Evolutionary conservation across 2,888 invertebrate genomes (phyloP), one percentile per base, ranked within the genome.

Genomic region (Parnassius orleans): DNA sequence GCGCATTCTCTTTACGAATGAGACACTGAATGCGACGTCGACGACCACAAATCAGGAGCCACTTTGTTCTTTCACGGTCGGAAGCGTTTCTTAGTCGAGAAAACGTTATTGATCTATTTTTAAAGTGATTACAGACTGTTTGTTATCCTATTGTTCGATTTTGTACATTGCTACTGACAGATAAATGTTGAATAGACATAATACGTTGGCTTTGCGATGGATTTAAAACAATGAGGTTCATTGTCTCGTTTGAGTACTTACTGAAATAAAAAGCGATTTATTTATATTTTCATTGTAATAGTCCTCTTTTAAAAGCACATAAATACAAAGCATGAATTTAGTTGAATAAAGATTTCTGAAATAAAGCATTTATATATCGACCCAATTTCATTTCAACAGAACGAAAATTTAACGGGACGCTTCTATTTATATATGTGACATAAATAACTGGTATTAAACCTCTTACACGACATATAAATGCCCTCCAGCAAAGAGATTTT

Each of bases 21-120:
- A 80, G 81, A 79, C 77, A 76, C 75, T 79, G 79, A 79, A 80
- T 78, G 78, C 79, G 77, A 76, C 79, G 72, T 68, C 74, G 69
- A 67, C 79, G 74, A 78, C 81, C 83, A 89, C 89, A 89, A 90
- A 90, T 90, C 90, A 89, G 84, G 76, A 77, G 76, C 78, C 83
- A 85, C 86, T 90, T 89, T 87, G 84, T 83, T 84, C 83, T 83
- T 84, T 84, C 84, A 84, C 78, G 81, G 83, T 76, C 83, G 77
- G 76, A 68, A 75, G 75, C 78, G 75, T 73, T 78, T 79, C 80
- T 78, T 74, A 75, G 71, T 74, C 72, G 74, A 78, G 81, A 78
- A 81, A 80, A 77, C 76, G 75, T 71, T 79, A 79, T 77, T 77
- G 77, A 78, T 80, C 82, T 82, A 81, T 81, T 83, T 84, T 80